Base-by-base conservation (phyloP, 2,113 vertebrate species). In the Monarcha castaneiventris region DNA sequence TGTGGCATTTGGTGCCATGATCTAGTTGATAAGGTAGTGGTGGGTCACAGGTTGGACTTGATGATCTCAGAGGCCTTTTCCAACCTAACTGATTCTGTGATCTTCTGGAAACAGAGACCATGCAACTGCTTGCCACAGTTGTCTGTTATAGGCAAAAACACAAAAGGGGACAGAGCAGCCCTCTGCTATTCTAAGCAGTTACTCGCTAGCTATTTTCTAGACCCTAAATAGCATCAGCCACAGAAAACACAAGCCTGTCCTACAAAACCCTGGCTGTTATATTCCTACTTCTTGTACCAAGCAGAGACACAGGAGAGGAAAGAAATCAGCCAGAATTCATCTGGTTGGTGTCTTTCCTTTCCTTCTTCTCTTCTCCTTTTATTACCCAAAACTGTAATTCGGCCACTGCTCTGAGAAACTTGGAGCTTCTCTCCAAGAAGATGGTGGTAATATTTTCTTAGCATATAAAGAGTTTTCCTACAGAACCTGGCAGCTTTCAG, bases 1-100 rank as follows among this genome's bases (percentile, higher is more conserved):
- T 0, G 0, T 16, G 21, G 21, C 41, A 49, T n/a, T 62, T 1
- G 0, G 41, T 62, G 62, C 18, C 21, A 16, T 41, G 39, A 30
- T 68, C 30, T 39, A 39, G 29, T 48, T 82, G 39, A 52, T 16
- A 68, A 75, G 30, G 17, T 10, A 41, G 17, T 32, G n/a, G 16
- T 35, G 41, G 4, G n/a, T 62, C 25, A 69, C 9, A 35, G 51
- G n/a, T 9, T 32, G 41, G 55, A 83, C 41, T 76, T 0, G 0
- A 33, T 26, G 39, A 55, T 32, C 48, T 49, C 56, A 69, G 41
- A 55, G 21, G 71, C 48, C n/a, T 76, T 23, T 69, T 62, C 72
- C 71, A 83, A 32, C n/a, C 20, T 19, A 41, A 48, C 1, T n/a
- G 22, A 22, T 51, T 73, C 32, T 35, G 33, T 69, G 43, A 58